Conservation (phyloP, 2,888 invertebrate species). For the Leptopterna dolabrata region DNA sequence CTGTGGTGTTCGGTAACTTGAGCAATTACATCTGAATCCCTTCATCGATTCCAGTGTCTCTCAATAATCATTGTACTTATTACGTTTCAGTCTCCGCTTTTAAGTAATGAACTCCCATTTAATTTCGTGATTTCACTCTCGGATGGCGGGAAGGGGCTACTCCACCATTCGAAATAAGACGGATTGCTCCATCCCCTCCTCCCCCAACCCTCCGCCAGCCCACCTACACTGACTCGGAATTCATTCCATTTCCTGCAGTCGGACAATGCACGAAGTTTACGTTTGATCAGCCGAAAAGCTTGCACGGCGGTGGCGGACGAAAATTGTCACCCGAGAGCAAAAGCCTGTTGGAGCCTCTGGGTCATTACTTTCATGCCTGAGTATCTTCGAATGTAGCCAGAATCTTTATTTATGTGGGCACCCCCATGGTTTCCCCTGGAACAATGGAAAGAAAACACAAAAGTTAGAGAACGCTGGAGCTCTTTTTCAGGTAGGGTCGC, state of each 20-base stretch:
- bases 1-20: no score
- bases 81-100: no score
- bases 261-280: background rate
- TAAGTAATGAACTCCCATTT: no score
- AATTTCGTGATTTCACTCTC: no score
- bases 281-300: background rate
- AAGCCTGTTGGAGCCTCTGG: background rate
- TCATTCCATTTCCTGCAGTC: background rate
- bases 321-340: background rate
- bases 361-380: constrained; percentile 30
- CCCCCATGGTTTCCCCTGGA: background rate
- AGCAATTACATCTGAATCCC: no score
- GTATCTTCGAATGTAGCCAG: constrained; percentile 20
- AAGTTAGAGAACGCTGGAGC: background rate
- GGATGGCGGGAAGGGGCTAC: no score
- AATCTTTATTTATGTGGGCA: constrained; percentile 29
- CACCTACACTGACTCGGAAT: background rate
- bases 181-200: background rate
- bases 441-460: constrained; percentile 17
- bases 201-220: background rate
- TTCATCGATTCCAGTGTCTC: no score
- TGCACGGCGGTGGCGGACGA: background rate
- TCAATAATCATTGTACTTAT: no score
- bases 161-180: background rate
- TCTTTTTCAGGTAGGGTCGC: constrained; percentile 25